These are phyloP conservation scores for Leptarthrus brevirostris DNA, from an alignment of 2,888 invertebrate species.

Conservation along the genomic window DNA sequence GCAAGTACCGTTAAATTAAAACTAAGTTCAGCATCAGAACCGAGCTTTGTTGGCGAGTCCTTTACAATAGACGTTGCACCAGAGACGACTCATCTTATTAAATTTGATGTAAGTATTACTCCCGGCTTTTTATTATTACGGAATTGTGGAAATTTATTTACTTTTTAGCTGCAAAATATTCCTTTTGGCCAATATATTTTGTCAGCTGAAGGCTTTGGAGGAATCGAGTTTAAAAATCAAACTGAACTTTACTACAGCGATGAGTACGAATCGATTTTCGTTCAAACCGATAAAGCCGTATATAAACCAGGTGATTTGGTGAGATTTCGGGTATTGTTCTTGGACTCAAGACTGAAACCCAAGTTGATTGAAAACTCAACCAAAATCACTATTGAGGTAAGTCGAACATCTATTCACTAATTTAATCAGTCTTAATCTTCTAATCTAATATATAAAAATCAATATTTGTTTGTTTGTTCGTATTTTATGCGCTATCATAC, in stretches of 20 bases:
- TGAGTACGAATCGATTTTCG: conserved; percentile 78
- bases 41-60: conserved; percentile 75
- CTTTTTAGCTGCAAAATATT: background rate
- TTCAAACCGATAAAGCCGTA: conserved; percentile 92
- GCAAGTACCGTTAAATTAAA: conserved; percentile 78
- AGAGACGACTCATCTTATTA: conserved; percentile 76
- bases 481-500: no score
- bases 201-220: conserved; percentile 72
- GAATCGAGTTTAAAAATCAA: conserved; percentile 79
- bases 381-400: conserved; percentile 61
- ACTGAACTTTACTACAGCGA: conserved; percentile 78
- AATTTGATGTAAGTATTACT: conserved; percentile 73
- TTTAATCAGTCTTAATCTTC: conserved; percentile 52
- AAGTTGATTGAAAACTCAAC: conserved; percentile 57
- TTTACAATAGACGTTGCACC: conserved; percentile 78
- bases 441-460: background rate
- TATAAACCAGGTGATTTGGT: conserved; percentile 89
- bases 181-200: conserved; percentile 59
- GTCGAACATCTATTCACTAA: no score
- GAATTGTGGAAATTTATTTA: no score
- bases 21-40: conserved; percentile 82
- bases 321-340: conserved; percentile 76
- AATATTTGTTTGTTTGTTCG: no score
- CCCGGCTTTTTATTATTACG: no score
- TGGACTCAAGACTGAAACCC: conserved; percentile 80